Percentiles rank a stretch among this genome's conserved stretches.
Conservation (phyloP, 2,797 vertebrate genomes). For the Gastrophryne carolinensis region DNA sequence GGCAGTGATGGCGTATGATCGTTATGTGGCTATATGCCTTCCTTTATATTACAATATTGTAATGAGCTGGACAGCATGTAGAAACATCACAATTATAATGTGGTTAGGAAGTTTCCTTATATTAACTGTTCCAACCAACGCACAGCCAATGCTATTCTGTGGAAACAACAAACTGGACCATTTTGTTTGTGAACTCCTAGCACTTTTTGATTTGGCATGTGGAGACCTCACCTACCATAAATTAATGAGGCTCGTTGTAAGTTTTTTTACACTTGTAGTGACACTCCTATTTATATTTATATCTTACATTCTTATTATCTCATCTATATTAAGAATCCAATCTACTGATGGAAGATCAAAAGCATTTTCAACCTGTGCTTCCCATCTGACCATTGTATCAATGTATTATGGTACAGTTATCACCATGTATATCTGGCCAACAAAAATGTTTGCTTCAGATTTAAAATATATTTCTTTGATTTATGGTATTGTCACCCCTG, state of each 20-base stretch:
- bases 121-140: background rate
- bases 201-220: background rate
- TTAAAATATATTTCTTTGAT: background rate
- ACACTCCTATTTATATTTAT: background rate
- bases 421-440: background rate
- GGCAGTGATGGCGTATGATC: constrained; percentile 14
- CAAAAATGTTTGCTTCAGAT: background rate
- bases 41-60: constrained; percentile 4
- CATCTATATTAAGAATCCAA: background rate
- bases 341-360: background rate
- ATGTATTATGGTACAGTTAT: background rate
- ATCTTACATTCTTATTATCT: background rate
- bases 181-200: background rate
- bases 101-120: background rate
- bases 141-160: background rate
- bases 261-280: background rate
- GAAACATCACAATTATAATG: background rate
- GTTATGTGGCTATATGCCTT: constrained; percentile 2
- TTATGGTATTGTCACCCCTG: background rate
- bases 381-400: background rate
- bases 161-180: background rate
- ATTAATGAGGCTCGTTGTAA: background rate
- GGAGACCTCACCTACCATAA: background rate
- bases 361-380: constrained; percentile 10
- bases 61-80: constrained; percentile 12